A percentile compares a stretch with the other conserved stretches of the same genome.
Evolutionary conservation across 1,140 invertebrate genomes (phyloP).

Genomic region (Halyomorpha halys): DNA sequence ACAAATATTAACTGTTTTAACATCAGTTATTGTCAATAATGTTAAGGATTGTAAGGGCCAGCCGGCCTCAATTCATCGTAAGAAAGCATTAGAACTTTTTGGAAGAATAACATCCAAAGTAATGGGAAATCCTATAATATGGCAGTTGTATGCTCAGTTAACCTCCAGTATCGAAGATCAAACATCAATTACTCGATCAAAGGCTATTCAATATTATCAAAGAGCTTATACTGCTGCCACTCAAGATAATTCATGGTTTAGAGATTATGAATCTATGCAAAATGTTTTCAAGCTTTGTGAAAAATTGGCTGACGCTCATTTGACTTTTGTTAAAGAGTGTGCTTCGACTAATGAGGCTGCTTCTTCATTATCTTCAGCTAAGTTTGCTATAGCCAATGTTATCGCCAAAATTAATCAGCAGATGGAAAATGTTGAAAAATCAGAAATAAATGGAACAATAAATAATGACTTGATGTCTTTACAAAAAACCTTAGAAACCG

Average conservation of each 20-base stretch:
- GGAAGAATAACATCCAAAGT: constrained; percentile 60
- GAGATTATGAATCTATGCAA: constrained; percentile 39
- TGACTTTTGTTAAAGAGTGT: constrained; percentile 20
- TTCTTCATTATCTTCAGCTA: constrained; percentile 29
- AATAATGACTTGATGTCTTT: constrained; percentile 19
- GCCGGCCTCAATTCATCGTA: constrained; percentile 33
- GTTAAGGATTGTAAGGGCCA: constrained; percentile 32
- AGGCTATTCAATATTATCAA: constrained; percentile 48
- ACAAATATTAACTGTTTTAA: constrained; percentile 64
- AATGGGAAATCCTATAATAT: constrained; percentile 56
- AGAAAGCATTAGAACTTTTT: constrained; percentile 62
- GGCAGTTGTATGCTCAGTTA: constrained; percentile 67
- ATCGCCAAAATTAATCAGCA: constrained; percentile 28
- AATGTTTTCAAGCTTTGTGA: constrained; percentile 41
- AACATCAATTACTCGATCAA: constrained; percentile 48
- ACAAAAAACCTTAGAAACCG: constrained; percentile 21
- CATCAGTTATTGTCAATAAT: constrained; percentile 56
- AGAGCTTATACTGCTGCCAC: constrained; percentile 40
- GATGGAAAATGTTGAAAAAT: constrained; percentile 1
- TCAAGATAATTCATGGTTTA: constrained; percentile 45
- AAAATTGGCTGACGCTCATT: constrained; percentile 35
- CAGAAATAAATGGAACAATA: constrained; percentile 5
- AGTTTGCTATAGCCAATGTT: constrained; percentile 29
- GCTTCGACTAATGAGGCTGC: constrained; percentile 25
- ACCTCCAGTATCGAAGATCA: constrained; percentile 48